A percentile compares a stretch with the other conserved stretches of the same genome.
Conservation (phyloP, 1,140 invertebrate genomes). For the Micrasema longulum region DNA sequence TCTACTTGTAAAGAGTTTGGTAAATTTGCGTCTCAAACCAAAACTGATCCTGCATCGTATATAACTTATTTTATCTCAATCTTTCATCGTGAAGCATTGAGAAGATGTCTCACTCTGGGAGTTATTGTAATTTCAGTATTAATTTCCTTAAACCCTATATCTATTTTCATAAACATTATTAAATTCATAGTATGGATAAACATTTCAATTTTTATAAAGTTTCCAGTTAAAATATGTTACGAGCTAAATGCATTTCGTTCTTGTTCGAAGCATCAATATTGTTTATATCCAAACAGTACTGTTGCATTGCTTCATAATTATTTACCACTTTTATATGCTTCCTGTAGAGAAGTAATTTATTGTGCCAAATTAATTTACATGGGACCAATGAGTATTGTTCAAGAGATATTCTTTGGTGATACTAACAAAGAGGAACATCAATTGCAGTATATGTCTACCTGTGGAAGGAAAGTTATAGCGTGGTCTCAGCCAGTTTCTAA, state of each 20-base stretch:
- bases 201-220: slow-evolving; percentile 58
- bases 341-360: slow-evolving; percentile 69
- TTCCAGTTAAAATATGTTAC: slow-evolving; percentile 61
- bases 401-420: slow-evolving; percentile 68
- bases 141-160: slow-evolving; percentile 62
- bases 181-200: slow-evolving; percentile 58
- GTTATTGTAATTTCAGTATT: slow-evolving; percentile 61
- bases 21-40: slow-evolving; percentile 59
- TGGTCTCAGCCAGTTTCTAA: slow-evolving; percentile 77
- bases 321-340: slow-evolving; percentile 69
- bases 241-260: slow-evolving; percentile 62
- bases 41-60: slow-evolving; percentile 56
- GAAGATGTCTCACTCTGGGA: slow-evolving; percentile 64
- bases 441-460: slow-evolving; percentile 77
- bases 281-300: slow-evolving; percentile 62
- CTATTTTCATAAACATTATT: slow-evolving; percentile 57
- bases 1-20: slow-evolving; percentile 71
- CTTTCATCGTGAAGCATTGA: slow-evolving; percentile 61
- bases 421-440: slow-evolving; percentile 67
- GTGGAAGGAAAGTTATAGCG: slow-evolving; percentile 81
- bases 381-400: slow-evolving; percentile 71
- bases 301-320: slow-evolving; percentile 68
- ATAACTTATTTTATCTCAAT: slow-evolving; percentile 59
- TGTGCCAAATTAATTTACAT: slow-evolving; percentile 68
- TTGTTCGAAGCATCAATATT: slow-evolving; percentile 59